Evolutionary conservation across 2,888 invertebrate species (phyloP), one percentile per base, ranked within the genome.

Genomic region (Opisthograptis luteolata): DNA sequence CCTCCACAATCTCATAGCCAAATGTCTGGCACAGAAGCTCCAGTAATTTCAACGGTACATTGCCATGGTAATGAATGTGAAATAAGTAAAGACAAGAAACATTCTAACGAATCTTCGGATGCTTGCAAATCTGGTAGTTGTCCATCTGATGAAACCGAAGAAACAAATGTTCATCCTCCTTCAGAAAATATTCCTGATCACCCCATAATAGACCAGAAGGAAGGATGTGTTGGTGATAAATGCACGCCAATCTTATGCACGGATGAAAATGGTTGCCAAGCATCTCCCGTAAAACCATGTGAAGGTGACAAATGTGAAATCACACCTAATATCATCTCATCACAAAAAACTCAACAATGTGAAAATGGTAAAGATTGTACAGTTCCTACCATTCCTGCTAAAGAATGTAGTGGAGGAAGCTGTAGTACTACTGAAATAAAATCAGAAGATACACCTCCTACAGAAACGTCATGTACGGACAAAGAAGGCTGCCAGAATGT

Each of bases 1-100:
- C 85, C 91, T 52, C 90, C 89, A 47, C 81, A 91, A 73, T 80
- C 90, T 14, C 90, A 91, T 46, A 91, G 86, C 64, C 90, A 91
- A 66, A 84, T 88, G 82, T 80, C 88, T 35, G 87, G 80, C 47
- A 85, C 88, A 28, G 87, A 87, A 66, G 72, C 70, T 51, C 81
- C 88, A n/a, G 60, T 73, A 28, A 63, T 70, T 28, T 55, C 71
- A 17, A 64, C 73, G 12, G 60, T 68, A 46, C 76, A 79, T 55
- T 88, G 87, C 50, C 64, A 70, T 46, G 84, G 80, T 46, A 78
- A 79, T 35, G 73, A 84, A 60, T 88, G 87, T 62, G 63, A 71
- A 59, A 48, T 70, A 31, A 64, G 34, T 35, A 67, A 73, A 55
- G 70, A 76, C 40, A 68, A 73, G 30, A 66, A 75, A 62, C 58